Conservation (phyloP, 2,797 vertebrate species). For the Poeciliopsis turneri region DNA sequence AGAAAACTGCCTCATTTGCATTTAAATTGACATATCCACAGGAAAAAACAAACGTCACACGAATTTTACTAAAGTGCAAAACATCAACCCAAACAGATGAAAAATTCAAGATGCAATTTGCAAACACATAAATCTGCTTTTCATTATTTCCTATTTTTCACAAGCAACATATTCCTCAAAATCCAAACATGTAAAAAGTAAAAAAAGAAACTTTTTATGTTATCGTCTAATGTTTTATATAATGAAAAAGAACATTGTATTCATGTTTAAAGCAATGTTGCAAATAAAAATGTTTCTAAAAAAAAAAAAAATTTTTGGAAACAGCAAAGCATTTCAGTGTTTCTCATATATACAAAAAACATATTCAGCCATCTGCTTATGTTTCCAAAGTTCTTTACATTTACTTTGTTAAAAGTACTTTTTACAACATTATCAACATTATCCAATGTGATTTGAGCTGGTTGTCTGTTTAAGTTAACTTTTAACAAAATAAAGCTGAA, state of each 20-base stretch:
- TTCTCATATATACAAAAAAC: not conserved
- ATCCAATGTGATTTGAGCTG: not conserved
- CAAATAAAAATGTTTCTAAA: not conserved
- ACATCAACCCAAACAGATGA: constrained; percentile 34
- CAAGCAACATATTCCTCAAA: not conserved
- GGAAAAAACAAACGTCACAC: constrained; percentile 38
- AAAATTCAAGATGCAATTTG: constrained; percentile 2
- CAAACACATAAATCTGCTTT: not conserved
- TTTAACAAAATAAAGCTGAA: not conserved
- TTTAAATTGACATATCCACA: constrained; percentile 26
- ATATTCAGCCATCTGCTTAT: not conserved
- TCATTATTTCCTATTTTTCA: not conserved
- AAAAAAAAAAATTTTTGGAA: not conserved
- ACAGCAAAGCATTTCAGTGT: not conserved
- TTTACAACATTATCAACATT: not conserved
- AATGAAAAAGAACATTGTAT: not conserved
- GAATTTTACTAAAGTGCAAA: constrained; percentile 28
- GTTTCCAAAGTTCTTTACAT: not conserved
- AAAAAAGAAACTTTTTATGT: not conserved
- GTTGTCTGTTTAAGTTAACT: not conserved
- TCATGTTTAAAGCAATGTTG: not conserved
- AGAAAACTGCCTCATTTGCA: constrained; percentile 39
- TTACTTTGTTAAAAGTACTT: not conserved
- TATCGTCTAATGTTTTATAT: not conserved
- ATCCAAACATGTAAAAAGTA: not conserved